Conservation (phyloP, 2,113 vertebrate species). For the Engystomops pustulosus region DNA sequence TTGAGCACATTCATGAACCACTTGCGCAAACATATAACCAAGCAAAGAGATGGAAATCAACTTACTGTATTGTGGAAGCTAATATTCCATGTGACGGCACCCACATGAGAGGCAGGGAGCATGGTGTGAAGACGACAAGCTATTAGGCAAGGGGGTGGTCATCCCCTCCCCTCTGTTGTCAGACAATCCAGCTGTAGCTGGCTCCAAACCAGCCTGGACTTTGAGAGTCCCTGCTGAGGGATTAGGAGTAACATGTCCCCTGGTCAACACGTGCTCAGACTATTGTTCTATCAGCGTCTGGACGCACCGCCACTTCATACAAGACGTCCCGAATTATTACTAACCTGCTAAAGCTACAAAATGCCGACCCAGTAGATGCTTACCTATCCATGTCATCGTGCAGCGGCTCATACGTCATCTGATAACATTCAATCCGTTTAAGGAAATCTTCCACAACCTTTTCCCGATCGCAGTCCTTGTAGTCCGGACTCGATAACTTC, state of each 20-base stretch:
- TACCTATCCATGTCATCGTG: constrained; percentile 87
- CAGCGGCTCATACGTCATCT: constrained; percentile 82
- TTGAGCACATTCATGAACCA: not conserved
- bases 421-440: constrained; percentile 89
- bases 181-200: not conserved
- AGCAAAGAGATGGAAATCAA: not conserved
- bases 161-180: constrained; percentile 5
- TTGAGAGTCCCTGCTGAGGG: not conserved
- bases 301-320: too few relatives aligned
- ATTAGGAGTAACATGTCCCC: not conserved
- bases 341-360: too few relatives aligned
- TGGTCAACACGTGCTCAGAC: not conserved
- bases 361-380: too few relatives aligned
- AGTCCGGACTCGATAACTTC: constrained; percentile 90
- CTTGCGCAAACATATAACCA: too few relatives aligned
- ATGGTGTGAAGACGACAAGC: not conserved
- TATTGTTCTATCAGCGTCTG: not conserved
- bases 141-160: not conserved
- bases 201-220: not conserved
- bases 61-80: not conserved
- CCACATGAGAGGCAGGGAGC: not conserved
- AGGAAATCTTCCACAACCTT: constrained; percentile 86
- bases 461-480: constrained; percentile 81
- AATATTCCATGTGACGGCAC: not conserved
- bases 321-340: too few relatives aligned